phyloP scores from a whole-genome alignment of 2,888 invertebrate genomes.

The Leistus spinibarbis region DNA sequence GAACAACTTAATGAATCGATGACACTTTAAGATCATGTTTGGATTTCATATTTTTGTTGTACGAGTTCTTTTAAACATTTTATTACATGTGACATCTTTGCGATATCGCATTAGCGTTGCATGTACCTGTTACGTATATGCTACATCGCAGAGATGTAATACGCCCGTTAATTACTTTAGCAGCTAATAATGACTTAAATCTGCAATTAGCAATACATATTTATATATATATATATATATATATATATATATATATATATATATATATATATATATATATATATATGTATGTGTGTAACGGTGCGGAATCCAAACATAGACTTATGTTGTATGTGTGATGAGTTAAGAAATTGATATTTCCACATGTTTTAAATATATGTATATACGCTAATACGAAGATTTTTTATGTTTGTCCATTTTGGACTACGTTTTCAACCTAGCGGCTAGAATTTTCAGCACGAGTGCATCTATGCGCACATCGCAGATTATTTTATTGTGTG shows the following conservation, averaged over 20 bases:
- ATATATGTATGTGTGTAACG: not conserved
- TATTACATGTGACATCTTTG: no score
- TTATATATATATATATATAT: no score
- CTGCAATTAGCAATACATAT: not conserved
- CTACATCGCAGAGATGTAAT: no score
- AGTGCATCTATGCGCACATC: not conserved
- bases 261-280: no score
- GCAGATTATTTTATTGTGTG: not conserved
- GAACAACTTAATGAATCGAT: not conserved
- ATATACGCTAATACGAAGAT: not conserved
- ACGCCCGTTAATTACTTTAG: no score
- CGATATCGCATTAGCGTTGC: no score
- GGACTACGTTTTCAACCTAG: constrained; percentile 57
- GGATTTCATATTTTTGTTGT: not conserved
- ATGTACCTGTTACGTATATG: no score
- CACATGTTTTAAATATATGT: not conserved
- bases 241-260: no score
- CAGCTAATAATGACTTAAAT: not conserved
- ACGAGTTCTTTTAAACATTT: no score
- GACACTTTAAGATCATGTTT: not conserved
- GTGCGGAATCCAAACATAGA: not conserved
- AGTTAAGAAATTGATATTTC: not conserved
- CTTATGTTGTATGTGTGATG: not conserved
- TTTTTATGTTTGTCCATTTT: constrained; percentile 54
- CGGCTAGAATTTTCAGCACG: constrained; percentile 47